Evolutionary conservation across 2,888 invertebrate species (phyloP).

Genomic region (Marasmarcha lunaedactyla): DNA sequence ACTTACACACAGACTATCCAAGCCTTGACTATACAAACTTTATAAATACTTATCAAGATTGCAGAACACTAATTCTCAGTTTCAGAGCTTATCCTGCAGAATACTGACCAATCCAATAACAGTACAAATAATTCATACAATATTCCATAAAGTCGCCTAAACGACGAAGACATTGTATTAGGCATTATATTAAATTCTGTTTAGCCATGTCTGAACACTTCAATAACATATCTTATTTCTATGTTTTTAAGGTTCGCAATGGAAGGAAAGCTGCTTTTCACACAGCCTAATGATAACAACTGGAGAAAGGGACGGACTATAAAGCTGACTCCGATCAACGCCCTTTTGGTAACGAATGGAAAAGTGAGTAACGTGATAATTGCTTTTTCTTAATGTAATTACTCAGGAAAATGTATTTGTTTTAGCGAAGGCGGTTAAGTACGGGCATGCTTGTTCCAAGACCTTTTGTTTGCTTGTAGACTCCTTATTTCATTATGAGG

Average conservation of each 20-base stretch:
- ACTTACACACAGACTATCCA: too few relatives aligned
- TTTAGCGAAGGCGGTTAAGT: too few relatives aligned
- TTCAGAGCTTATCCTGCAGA: too few relatives aligned
- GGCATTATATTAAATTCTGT: slow-evolving; percentile 1
- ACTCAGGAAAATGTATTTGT: not conserved
- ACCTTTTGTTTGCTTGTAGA: too few relatives aligned
- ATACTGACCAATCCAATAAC: not conserved
- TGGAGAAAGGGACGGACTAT: slow-evolving; percentile 91
- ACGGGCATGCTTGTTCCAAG: too few relatives aligned
- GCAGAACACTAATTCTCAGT: too few relatives aligned
- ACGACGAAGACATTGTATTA: not conserved
- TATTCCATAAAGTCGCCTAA: slow-evolving; percentile 4
- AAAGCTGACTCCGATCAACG: slow-evolving; percentile 89
- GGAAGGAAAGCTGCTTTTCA: slow-evolving; percentile 89
- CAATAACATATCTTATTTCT: not conserved
- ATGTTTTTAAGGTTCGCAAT: slow-evolving; percentile 77
- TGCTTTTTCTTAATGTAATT: slow-evolving; percentile 1
- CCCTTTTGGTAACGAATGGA: slow-evolving; percentile 91
- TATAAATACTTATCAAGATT: too few relatives aligned
- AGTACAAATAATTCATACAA: not conserved
- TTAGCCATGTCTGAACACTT: not conserved
- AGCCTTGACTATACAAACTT: too few relatives aligned
- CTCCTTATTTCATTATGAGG: too few relatives aligned
- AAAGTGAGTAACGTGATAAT: slow-evolving; percentile 71
- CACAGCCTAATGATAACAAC: slow-evolving; percentile 91